phyloP scores from a whole-genome alignment of 2,113 vertebrate species.

The Nesoenas mayeri region DNA sequence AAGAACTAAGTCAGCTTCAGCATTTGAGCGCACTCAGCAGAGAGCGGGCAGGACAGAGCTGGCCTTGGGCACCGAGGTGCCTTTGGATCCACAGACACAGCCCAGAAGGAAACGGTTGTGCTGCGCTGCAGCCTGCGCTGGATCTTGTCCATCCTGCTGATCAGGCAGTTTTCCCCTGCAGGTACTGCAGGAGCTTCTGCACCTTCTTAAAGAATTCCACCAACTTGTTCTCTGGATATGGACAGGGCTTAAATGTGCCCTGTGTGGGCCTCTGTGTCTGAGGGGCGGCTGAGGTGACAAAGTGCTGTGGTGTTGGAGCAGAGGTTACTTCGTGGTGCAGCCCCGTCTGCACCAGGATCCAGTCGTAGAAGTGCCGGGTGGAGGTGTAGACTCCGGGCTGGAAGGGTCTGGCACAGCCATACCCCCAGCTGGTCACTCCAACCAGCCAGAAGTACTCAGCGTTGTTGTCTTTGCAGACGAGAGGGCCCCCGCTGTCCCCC shows the following conservation, averaged over 20 bases:
- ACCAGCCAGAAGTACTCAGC: conserved; percentile 1
- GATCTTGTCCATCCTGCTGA: neutral
- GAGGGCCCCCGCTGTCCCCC: conserved; percentile 4
- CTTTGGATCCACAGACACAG: neutral
- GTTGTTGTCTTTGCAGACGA: neutral
- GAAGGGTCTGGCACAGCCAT: neutral
- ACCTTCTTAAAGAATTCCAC: neutral
- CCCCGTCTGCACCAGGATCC: neutral
- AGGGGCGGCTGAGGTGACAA: no score
- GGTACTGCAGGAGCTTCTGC: neutral
- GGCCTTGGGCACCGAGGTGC: neutral
- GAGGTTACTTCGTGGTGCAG: neutral
- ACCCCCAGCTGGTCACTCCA: conserved; percentile 25
- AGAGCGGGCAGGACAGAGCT: neutral
- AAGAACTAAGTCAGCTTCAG: neutral
- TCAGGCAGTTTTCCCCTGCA: neutral
- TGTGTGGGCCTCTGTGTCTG: neutral
- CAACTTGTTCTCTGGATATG: neutral
- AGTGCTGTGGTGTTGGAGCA: neutral
- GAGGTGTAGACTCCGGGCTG: neutral
- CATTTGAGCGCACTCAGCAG: no score
- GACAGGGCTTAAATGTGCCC: neutral
- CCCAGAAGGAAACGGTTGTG: accelerated
- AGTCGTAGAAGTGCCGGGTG: neutral
- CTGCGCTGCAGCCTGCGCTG: neutral